A percentile compares a stretch with the other conserved stretches of the same genome.
Conservation (phyloP, 2,113 vertebrate genomes). For the Peromyscus maniculatus region DNA sequence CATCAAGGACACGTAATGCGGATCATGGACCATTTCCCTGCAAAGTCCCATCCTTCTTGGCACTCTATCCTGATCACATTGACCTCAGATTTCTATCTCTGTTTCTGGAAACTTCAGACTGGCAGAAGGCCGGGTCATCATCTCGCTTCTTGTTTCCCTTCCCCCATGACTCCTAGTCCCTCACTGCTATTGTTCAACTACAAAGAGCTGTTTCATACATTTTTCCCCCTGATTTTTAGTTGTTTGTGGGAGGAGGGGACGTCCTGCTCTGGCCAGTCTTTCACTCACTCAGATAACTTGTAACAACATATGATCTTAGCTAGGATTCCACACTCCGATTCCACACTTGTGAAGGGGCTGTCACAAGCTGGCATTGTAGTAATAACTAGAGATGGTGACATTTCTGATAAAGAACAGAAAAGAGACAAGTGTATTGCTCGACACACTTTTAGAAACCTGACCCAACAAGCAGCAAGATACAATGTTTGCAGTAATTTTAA, state of each 20-base stretch:
- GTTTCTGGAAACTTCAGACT: not conserved
- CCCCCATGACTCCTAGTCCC: not conserved
- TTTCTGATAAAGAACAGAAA: conserved; percentile 1
- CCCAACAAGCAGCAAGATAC: not conserved
- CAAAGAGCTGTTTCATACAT: conserved; percentile 28
- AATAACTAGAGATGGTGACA: not conserved
- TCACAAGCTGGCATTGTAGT: not conserved
- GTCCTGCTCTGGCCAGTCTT: not conserved
- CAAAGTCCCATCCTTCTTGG: not conserved
- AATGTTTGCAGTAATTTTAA: conserved; percentile 6
- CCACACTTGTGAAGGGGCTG: not conserved
- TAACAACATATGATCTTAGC: not conserved
- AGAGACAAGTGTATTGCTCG: not conserved
- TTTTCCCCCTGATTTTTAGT: not conserved
- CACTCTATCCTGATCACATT: not conserved
- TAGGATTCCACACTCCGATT: not conserved
- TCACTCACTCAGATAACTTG: not conserved
- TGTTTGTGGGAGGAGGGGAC: not conserved
- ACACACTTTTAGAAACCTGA: conserved; percentile 11
- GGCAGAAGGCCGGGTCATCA: not conserved
- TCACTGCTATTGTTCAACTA: not conserved
- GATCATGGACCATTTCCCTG: not conserved
- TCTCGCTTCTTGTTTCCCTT: not conserved
- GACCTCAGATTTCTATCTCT: not conserved
- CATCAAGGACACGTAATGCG: not conserved